Evolutionary conservation across 2,888 invertebrate genomes (phyloP).

Genomic region (Microplitis manilae): DNA sequence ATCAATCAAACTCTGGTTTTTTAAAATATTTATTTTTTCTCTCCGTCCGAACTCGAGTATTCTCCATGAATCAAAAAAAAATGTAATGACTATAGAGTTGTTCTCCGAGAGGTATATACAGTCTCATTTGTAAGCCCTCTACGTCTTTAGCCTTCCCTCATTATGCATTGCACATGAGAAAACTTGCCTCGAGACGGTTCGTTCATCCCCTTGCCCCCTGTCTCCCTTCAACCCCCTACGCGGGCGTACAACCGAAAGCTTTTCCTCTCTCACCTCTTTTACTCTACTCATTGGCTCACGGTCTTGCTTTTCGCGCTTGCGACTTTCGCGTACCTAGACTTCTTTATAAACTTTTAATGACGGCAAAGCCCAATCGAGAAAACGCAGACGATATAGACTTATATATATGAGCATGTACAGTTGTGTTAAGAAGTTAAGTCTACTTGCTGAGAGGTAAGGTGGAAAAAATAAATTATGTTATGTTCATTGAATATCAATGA

Average conservation of each 20-base stretch:
- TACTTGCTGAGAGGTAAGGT: constrained; percentile 3
- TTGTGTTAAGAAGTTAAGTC: too few relatives aligned
- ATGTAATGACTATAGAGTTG: constrained; percentile 32
- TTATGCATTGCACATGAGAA: constrained; percentile 72
- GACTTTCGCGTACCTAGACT: constrained; percentile 61
- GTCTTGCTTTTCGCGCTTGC: constrained; percentile 52
- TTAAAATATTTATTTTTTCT: background rate
- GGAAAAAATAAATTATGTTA: constrained; percentile 57
- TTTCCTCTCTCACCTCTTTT: constrained; percentile 39
- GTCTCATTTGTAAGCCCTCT: constrained; percentile 69
- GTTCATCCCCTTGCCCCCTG: constrained; percentile 45
- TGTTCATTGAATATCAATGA: constrained; percentile 47
- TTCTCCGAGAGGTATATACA: constrained; percentile 32
- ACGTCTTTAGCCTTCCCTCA: constrained; percentile 67
- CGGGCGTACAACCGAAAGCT: constrained; percentile 34
- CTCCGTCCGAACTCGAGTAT: background rate
- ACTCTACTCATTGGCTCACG: constrained; percentile 33
- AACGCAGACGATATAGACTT: constrained; percentile 27
- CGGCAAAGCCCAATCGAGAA: constrained; percentile 69
- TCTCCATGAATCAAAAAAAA: background rate
- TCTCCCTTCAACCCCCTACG: constrained; percentile 28
- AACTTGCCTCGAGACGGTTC: constrained; percentile 67
- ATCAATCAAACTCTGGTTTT: background rate
- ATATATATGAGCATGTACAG: constrained; percentile 24
- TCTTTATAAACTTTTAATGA: constrained; percentile 72